Evolutionary conservation across 1,140 invertebrate species (phyloP).

Genomic region (Wasmannia auropunctata): DNA sequence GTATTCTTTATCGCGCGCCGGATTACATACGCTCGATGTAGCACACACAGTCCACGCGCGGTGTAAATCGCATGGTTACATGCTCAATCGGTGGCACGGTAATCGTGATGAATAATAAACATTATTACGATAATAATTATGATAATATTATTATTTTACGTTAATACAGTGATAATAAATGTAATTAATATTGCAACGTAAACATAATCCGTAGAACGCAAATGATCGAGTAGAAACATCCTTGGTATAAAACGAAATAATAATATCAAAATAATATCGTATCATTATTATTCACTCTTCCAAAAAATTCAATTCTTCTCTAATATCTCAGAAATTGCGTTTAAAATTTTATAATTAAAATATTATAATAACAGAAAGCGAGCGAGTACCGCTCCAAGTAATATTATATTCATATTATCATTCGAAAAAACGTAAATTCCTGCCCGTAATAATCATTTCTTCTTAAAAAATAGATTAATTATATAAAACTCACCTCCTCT

Average conservation of each 20-base stretch:
- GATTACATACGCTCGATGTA: slow-evolving; percentile 36
- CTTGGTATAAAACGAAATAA: not conserved
- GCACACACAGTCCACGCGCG: not conserved
- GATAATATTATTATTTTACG: slow-evolving; percentile 38
- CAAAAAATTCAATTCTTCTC: not conserved
- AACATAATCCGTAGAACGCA: slow-evolving; percentile 1
- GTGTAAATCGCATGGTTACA: slow-evolving; percentile 25
- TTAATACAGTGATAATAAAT: slow-evolving; percentile 46
- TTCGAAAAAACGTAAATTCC: not conserved
- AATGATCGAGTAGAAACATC: slow-evolving; percentile 7
- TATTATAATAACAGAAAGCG: not conserved
- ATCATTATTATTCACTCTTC: not conserved
- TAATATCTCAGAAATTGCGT: not conserved
- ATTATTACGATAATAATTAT: slow-evolving; percentile 51
- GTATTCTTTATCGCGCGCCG: slow-evolving; percentile 37
- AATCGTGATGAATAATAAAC: slow-evolving; percentile 48
- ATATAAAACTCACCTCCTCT: slow-evolving; percentile 76
- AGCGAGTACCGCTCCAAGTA: not conserved
- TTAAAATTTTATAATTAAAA: not conserved
- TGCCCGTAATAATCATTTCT: not conserved
- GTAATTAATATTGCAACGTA: slow-evolving; percentile 50
- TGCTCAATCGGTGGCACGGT: slow-evolving; percentile 1
- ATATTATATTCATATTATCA: not conserved
- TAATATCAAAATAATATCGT: not conserved
- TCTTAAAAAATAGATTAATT: not conserved